Conservation (phyloP, 2,888 invertebrate species). For the Pomacea canaliculata region DNA sequence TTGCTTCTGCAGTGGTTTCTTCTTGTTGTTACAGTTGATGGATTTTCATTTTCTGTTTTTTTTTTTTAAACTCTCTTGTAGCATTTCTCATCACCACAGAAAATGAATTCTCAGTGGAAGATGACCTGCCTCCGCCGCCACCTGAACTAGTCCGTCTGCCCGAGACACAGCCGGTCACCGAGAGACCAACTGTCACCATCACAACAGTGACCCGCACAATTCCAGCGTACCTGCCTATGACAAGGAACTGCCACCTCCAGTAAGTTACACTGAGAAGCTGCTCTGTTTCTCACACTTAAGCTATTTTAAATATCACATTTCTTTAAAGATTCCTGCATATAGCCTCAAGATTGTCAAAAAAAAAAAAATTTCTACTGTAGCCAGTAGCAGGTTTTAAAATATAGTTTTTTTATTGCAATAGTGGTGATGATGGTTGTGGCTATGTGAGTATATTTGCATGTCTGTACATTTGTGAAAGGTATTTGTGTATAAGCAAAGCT, state of each 20-base stretch:
- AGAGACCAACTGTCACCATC: constrained; percentile 20
- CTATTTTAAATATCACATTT: too few relatives aligned
- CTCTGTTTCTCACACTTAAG: too few relatives aligned
- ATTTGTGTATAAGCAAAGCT: neutral
- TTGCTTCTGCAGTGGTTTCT: too few relatives aligned
- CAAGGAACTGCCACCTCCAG: constrained; percentile 46
- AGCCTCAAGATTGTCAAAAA: too few relatives aligned
- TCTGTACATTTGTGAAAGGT: neutral
- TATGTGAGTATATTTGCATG: too few relatives aligned
- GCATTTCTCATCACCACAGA: constrained; percentile 29
- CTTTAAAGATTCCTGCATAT: too few relatives aligned
- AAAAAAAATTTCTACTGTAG: too few relatives aligned
- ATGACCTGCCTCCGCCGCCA: constrained; percentile 61
- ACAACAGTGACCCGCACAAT: constrained; percentile 6
- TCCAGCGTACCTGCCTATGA: constrained; percentile 26
- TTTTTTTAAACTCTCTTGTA: neutral
- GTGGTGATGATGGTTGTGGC: too few relatives aligned
- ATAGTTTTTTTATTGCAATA: too few relatives aligned
- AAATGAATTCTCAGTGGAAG: constrained; percentile 47
- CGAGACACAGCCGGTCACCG: constrained; percentile 20
- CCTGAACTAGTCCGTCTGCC: constrained; percentile 33
- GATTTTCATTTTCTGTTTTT: too few relatives aligned
- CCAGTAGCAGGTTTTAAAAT: too few relatives aligned
- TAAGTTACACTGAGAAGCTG: constrained; percentile 30
- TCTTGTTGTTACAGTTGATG: too few relatives aligned